phyloP scores from a whole-genome alignment of 2,113 vertebrate genomes.

The Choloepus hoffmanni region DNA sequence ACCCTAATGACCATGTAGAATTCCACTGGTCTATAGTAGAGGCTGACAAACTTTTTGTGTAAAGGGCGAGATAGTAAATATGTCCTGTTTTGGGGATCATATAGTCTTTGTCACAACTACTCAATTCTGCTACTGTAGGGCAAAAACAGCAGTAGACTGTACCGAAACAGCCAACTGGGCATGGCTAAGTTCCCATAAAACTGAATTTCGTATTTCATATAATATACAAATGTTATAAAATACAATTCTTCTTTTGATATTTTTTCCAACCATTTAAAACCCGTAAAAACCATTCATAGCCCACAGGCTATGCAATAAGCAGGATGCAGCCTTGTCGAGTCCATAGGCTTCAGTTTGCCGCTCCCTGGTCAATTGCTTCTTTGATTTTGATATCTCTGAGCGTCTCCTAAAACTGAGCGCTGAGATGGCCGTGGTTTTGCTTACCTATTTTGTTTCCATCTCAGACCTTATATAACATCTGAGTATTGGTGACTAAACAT shows the following conservation, averaged over 20 bases:
- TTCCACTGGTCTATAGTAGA: not conserved
- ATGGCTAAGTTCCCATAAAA: not conserved
- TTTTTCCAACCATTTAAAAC: not conserved
- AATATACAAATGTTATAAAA: not conserved
- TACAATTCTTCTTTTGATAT: not conserved
- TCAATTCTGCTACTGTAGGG: not conserved
- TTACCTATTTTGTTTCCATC: not conserved
- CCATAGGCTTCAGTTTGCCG: not conserved
- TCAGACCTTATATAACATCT: not conserved
- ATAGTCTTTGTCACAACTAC: not conserved
- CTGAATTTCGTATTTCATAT: not conserved
- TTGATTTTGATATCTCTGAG: not conserved
- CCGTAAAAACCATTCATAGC: not conserved
- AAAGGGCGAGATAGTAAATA: no score
- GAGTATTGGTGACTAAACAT: not conserved
- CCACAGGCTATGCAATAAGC: no score
- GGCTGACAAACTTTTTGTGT: accelerated
- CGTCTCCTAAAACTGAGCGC: not conserved
- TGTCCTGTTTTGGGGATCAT: not conserved
- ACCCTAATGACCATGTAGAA: not conserved
- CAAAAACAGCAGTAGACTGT: not conserved
- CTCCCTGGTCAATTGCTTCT: not conserved
- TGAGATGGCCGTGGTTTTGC: not conserved
- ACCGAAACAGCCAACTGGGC: not conserved
- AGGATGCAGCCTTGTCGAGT: not conserved